Conservation (phyloP, 2,888 invertebrate species). For the Athripsodes cinereus region DNA sequence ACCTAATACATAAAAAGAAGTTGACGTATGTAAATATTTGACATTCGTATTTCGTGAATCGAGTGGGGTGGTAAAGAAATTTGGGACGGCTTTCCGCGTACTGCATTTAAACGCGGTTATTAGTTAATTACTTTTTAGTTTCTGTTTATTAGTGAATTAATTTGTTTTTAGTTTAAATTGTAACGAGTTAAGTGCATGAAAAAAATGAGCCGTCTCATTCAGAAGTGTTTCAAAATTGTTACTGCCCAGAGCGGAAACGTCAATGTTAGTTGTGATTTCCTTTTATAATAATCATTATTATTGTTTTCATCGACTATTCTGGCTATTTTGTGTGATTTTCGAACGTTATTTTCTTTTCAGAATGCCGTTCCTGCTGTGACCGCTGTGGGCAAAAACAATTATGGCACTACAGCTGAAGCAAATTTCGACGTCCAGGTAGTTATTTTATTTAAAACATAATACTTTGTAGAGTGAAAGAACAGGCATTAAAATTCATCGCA, state of each 20-base stretch:
- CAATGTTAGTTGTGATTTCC: conserved; percentile 11
- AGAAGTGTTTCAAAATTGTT: conserved; percentile 18
- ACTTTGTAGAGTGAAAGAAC: no score
- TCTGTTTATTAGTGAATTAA: no score
- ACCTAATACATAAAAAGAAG: no score
- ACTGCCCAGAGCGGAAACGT: conserved; percentile 9
- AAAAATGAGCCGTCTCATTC: conserved; percentile 22
- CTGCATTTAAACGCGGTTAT: no score
- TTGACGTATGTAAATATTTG: no score
- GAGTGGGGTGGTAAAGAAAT: no score
- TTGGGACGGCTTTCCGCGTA: no score
- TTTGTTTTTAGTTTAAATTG: no score
- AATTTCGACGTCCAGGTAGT: conserved; percentile 55
- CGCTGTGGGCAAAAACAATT: conserved; percentile 46
- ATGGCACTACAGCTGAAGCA: conserved; percentile 56
- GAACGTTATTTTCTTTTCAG: conserved; percentile 33
- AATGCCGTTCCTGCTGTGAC: conserved; percentile 39
- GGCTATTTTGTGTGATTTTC: background rate
- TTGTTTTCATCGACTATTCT: background rate
- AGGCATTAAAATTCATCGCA: no score
- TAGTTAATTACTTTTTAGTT: no score
- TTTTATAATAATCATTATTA: background rate
- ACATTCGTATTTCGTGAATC: no score
- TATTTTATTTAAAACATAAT: no score
- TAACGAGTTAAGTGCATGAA: conserved; percentile 8